Conservation (phyloP, 2,888 invertebrate genomes). For the Chymomyza amoena region DNA sequence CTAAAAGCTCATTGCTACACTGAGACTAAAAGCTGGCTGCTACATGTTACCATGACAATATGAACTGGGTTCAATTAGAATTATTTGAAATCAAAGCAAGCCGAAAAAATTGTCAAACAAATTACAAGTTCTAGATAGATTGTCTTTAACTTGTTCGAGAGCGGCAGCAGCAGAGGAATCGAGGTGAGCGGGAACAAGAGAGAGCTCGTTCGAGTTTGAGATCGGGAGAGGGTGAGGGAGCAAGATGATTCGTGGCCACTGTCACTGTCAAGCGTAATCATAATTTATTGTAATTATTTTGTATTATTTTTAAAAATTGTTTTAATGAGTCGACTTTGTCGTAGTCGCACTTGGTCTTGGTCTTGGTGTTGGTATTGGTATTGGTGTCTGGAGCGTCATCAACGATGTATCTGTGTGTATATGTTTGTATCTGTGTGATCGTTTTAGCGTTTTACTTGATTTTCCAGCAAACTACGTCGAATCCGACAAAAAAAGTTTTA, state of each 20-base stretch:
- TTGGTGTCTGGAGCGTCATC: neutral
- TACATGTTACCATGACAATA: no score
- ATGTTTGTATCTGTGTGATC: slow-evolving; percentile 41
- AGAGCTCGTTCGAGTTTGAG: neutral
- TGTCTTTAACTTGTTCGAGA: no score
- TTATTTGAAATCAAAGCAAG: no score
- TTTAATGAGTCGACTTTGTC: slow-evolving; percentile 63
- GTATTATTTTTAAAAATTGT: slow-evolving; percentile 75
- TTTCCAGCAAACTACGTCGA: slow-evolving; percentile 28
- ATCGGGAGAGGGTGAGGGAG: neutral
- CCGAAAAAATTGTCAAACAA: no score
- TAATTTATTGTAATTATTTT: slow-evolving; percentile 75
- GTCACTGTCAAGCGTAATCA: slow-evolving; percentile 74
- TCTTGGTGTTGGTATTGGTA: slow-evolving; percentile 1
- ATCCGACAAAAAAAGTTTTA: no score
- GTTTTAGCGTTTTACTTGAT: slow-evolving; percentile 56
- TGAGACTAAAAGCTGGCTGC: no score
- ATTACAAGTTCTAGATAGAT: no score
- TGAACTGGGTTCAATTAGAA: no score
- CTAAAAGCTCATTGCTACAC: no score
- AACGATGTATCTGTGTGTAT: slow-evolving; percentile 7
- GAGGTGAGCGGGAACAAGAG: neutral
- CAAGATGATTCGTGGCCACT: slow-evolving; percentile 56
- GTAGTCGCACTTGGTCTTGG: slow-evolving; percentile 30
- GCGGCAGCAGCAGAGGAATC: no score